These are phyloP conservation scores for Onychostruthus taczanowskii DNA, from an alignment of 2,113 vertebrate genomes.

Conservation along the genomic window DNA sequence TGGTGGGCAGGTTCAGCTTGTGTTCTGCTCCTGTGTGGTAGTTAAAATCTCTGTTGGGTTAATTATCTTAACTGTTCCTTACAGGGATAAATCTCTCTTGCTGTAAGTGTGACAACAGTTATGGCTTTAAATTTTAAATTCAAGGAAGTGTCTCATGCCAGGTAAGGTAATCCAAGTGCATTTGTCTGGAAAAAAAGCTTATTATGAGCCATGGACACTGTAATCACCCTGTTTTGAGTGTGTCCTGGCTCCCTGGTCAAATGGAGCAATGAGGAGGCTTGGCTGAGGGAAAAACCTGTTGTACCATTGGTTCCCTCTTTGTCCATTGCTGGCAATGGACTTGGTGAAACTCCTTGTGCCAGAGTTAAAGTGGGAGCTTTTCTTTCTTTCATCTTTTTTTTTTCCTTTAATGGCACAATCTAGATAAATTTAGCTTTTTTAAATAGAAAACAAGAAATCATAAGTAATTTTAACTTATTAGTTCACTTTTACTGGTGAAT, in stretches of 20 bases:
- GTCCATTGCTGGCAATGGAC: conserved; percentile 81
- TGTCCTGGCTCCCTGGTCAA: not conserved
- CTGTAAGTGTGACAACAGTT: not conserved
- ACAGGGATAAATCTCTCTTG: not conserved
- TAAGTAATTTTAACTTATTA: conserved; percentile 71
- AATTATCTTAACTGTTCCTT: not conserved
- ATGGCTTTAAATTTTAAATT: not conserved
- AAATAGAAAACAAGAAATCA: conserved; percentile 28
- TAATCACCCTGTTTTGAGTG: not conserved
- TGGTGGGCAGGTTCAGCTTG: not conserved
- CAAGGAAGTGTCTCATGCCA: not conserved
- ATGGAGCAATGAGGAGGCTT: conserved; percentile 20
- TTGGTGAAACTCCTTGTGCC: conserved; percentile 63
- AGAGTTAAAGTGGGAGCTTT: conserved; percentile 65
- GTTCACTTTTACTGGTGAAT: conserved; percentile 60
- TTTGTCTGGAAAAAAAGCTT: not conserved
- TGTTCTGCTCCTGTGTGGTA: not conserved
- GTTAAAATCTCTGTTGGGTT: not conserved
- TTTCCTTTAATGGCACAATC: conserved; percentile 39
- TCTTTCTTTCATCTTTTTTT: not conserved
- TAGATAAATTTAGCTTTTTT: conserved; percentile 52
- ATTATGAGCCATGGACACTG: not conserved
- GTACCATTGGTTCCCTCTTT: conserved; percentile 37
- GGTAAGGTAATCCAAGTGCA: not conserved
- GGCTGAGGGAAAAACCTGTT: conserved; percentile 22